Base-by-base conservation (phyloP, 35 echinoderm and acorn worm genomes). In the Acanthaster planci region DNA sequence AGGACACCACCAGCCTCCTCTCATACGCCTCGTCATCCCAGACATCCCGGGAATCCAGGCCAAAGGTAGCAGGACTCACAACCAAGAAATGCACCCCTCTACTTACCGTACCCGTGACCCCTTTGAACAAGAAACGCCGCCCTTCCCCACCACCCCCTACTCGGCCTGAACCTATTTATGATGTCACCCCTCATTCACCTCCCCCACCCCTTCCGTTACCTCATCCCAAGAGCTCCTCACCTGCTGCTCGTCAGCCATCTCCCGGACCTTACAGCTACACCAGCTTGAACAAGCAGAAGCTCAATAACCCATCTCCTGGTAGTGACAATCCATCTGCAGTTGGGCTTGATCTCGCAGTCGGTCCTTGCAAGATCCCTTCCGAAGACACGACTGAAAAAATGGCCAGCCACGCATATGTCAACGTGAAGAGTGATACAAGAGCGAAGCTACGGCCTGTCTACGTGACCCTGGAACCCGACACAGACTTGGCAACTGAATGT, bases 391-490 rank as follows among this genome's bases (percentile, higher is more conserved):
- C 64, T 27, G 19, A 12, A 10, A 10, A 16, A 23, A 29, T 31
- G 14, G 10, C 2, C 64, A 23, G 64, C 64, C 64, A 26, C 0
- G 14, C 19, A 14, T 72, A 72, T 26, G 23, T 72, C 64, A 72
- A 72, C 64, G 64, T 72, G 21, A 35, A 72, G 8, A 9, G 26
- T 26, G 64, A 21, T 72, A 29, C 7, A 21, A 72, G 64, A 72
- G 64, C 10, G 34, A 72, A 72, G 34, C 23, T 23, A 9, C 64
- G 64, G 10, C 64, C 64, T 5, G 64, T 72, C 64, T 72, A 72
- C 64, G 64, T 72, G 64, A 72, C 64, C 64, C 64, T 72, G 22
- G 64, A 72, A 21, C 64, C 64, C 64, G 64, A 72, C 19, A 47
- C 42, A 47, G 42, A 26, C 64, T 21, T 72, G 64, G 64, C 21